These are phyloP conservation scores for Scaptomyza hsui DNA, from an alignment of 1,140 invertebrate genomes.

Conservation along the genomic window DNA sequence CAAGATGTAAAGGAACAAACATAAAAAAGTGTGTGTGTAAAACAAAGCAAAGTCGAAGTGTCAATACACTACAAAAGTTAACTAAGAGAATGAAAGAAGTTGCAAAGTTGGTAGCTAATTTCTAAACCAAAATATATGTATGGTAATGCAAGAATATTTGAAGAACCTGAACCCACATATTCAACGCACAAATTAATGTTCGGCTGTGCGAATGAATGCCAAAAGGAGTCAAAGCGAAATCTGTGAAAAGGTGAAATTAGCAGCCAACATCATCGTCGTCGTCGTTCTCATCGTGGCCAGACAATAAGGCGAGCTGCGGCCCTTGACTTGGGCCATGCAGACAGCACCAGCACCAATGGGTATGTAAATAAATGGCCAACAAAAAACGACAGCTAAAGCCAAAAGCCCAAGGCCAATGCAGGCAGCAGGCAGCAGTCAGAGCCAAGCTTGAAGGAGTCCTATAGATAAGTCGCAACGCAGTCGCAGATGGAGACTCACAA, in stretches of 20 bases:
- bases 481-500: not conserved
- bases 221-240: conserved; percentile 42
- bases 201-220: conserved; percentile 17
- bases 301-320: conserved; percentile 75
- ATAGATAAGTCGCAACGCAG: conserved; percentile 14
- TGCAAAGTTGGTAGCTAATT: not conserved
- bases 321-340: conserved; percentile 61
- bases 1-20: conserved; percentile 20
- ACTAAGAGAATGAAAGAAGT: not conserved
- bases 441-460: conserved; percentile 14
- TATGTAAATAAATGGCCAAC: conserved; percentile 76
- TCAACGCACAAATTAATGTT: conserved; percentile 50
- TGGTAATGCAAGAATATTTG: conserved; percentile 16
- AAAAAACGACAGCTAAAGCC: conserved; percentile 53
- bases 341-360: conserved; percentile 30
- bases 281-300: conserved; percentile 57
- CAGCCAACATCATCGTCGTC: conserved; percentile 47
- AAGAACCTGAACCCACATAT: conserved; percentile 51
- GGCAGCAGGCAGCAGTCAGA: conserved; percentile 11
- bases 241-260: conserved; percentile 80
- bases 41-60: conserved; percentile 1
- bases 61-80: not conserved
- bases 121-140: not conserved
- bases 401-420: conserved; percentile 65
- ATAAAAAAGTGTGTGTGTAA: conserved; percentile 6